Conservation (phyloP, 2,113 vertebrate species). For the rat (Rattus norvegicus) region GRCr8 NC_086021.1:187216501-187217000, state of each 20-base stretch:
- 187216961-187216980: not conserved
- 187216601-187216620: not conserved
- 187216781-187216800: no score
- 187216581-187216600: not conserved
- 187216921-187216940: accelerated
- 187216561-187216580: not conserved
- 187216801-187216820: no score
- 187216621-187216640: not conserved
- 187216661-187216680: not conserved
- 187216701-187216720: not conserved
- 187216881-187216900: not conserved
- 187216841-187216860: not conserved
- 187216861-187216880: no score
- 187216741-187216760: no score
- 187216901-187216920: not conserved
- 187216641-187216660: accelerated
- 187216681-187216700: not conserved
- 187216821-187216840: not conserved
- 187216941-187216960: accelerated
- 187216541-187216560: not conserved
- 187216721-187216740: not conserved
- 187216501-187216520: not conserved
- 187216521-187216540: not conserved
- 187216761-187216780: not conserved
- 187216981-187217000: not conserved